Evolutionary conservation across 2,797 vertebrate species (phyloP), one percentile per base, ranked within the genome.

Genomic region (Echeneis naucrates): DNA sequence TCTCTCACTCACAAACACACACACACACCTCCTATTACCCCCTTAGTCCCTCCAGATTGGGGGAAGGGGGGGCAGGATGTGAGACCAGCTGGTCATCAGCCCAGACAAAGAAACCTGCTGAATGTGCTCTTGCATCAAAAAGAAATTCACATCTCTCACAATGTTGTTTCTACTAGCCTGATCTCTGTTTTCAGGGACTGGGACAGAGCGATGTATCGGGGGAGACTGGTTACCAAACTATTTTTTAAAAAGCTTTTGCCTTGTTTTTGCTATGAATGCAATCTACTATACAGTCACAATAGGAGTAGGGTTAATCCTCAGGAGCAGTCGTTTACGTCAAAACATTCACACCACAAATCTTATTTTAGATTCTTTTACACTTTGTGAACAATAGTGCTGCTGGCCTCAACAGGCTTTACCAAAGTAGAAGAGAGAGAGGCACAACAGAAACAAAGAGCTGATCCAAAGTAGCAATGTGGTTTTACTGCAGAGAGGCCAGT

Each of bases 91-190:
- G 93, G 90, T 93, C 89, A 89, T 89, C 87, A 79, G 89, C 89
- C 91, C 88, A 93, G 83, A 94, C 93, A 94, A 94, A 94, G 92
- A 89, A 91, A 89, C 85, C 87, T 91, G 87, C 87, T 93, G 88
- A 90, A 93, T 88, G 88, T 85, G 86, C 87, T 92, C 84, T 79
- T 69, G 82, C 78, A 94, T 92, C 85, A 87, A 86, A 90, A 92
- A 89, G 81, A 85, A 80, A 75, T 67, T 75, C 73, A 23, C 42
- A 60, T 78, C 78, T 80, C 55, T 71, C 77, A 70, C 61, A 5
- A 12, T 16, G 68, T 60, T 59, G 61, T 77, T 82, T 78, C 68
- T 87, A 76, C 33, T 27, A 16, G 47, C 27, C 19, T 57, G 57
- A 58, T 58, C 51, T 70, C 71, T 78, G 54, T 81, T 78, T 72